A percentile compares a stretch with the other conserved stretches of the same genome.
Evolutionary conservation across 2,113 vertebrate genomes (phyloP).

Genomic region (Scomber scombrus): DNA sequence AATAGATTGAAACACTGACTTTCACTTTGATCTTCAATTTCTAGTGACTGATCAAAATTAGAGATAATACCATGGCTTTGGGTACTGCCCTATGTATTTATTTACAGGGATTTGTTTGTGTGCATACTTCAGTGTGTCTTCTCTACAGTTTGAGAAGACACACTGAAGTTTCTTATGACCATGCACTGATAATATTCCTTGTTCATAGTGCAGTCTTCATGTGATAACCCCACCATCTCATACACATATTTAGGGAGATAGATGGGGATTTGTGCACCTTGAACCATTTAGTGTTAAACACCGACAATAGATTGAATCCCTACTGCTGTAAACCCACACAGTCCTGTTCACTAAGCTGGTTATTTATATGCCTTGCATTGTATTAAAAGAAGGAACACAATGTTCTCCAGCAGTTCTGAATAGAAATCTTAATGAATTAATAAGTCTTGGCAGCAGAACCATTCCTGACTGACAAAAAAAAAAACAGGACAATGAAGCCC

Average conservation of each 20-base stretch:
- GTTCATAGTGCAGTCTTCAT: slow-evolving; percentile 13
- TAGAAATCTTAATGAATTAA: slow-evolving; percentile 87
- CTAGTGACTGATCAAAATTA: background rate
- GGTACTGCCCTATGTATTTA: background rate
- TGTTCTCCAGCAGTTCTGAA: slow-evolving; percentile 82
- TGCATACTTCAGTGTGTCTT: slow-evolving; percentile 3
- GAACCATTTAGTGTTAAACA: slow-evolving; percentile 61
- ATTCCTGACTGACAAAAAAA: slow-evolving; percentile 75
- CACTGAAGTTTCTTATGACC: background rate
- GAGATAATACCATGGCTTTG: too few species aligned
- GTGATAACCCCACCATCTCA: background rate
- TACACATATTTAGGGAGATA: slow-evolving; percentile 10
- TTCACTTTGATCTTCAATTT: slow-evolving; percentile 24
- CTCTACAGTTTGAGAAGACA: too few species aligned
- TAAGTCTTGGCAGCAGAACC: slow-evolving; percentile 83
- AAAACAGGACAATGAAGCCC: slow-evolving; percentile 78
- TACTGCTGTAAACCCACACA: slow-evolving; percentile 51
- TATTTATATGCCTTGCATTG: slow-evolving; percentile 80
- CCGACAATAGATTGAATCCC: slow-evolving; percentile 54
- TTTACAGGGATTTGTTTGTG: background rate
- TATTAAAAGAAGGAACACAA: slow-evolving; percentile 79
- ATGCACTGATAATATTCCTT: background rate
- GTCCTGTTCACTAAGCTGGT: slow-evolving; percentile 67
- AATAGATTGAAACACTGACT: slow-evolving; percentile 24
- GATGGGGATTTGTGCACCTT: slow-evolving; percentile 39